Evolutionary conservation across 2,888 invertebrate genomes (phyloP).

Genomic region (Nymphalis polychloros): DNA sequence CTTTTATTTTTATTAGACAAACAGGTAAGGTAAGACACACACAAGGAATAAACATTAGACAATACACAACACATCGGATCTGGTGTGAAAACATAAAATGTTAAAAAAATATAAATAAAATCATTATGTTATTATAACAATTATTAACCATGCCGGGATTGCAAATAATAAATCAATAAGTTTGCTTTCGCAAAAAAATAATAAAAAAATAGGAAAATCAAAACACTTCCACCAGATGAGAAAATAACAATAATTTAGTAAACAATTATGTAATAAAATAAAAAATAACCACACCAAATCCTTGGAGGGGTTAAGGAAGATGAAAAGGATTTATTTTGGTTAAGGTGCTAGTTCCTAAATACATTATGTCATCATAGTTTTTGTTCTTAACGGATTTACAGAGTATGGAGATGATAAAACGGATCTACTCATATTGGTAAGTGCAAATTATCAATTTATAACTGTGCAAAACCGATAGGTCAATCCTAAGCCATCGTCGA

Average conservation of each 20-base stretch:
- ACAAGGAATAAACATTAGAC: slow-evolving; percentile 95
- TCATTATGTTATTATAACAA: slow-evolving; percentile 61
- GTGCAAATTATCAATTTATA: slow-evolving; percentile 74
- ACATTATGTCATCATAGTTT: slow-evolving; percentile 43
- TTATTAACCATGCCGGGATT: slow-evolving; percentile 73
- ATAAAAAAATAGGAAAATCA: slow-evolving; percentile 79
- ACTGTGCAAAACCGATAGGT: slow-evolving; percentile 68
- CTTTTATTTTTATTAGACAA: slow-evolving; percentile 76
- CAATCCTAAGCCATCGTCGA: slow-evolving; percentile 63
- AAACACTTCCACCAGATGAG: slow-evolving; percentile 81
- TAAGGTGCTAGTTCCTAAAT: slow-evolving; percentile 74
- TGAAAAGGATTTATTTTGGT: slow-evolving; percentile 73
- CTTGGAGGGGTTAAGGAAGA: slow-evolving; percentile 79
- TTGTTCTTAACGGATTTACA: slow-evolving; percentile 57
- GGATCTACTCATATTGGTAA: slow-evolving; percentile 74
- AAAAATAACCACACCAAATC: slow-evolving; percentile 82
- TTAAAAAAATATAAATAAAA: slow-evolving; percentile 56
- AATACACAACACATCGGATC: slow-evolving; percentile 89
- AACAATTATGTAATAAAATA: slow-evolving; percentile 67
- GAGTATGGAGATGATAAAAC: slow-evolving; percentile 72
- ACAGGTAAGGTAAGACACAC: slow-evolving; percentile 89
- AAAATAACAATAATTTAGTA: slow-evolving; percentile 66
- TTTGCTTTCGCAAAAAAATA: slow-evolving; percentile 57
- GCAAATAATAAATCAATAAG: slow-evolving; percentile 69
- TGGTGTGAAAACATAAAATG: slow-evolving; percentile 77